These are phyloP conservation scores for Acanthoscelides obtectus DNA, from an alignment of 2,888 invertebrate genomes.

Conservation along the genomic window DNA sequence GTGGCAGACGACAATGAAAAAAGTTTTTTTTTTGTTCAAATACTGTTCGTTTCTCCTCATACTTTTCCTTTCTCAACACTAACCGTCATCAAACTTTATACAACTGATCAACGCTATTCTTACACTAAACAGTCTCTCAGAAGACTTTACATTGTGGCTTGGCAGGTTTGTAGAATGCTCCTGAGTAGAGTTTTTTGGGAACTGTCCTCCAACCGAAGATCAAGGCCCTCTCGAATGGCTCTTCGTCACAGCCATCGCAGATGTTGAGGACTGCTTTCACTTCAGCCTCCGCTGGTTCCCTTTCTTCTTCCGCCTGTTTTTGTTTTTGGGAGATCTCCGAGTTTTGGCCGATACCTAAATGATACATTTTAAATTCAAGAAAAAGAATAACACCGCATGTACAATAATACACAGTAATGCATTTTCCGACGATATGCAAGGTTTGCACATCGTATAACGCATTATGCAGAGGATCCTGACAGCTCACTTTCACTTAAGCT, in stretches of 20 bases:
- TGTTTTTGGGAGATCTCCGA: conserved; percentile 54
- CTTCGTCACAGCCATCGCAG: conserved; percentile 69
- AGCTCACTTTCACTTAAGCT: too few relatives aligned
- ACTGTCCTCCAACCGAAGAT: conserved; percentile 73
- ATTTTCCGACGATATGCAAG: too few relatives aligned
- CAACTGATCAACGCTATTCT: background rate
- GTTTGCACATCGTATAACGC: too few relatives aligned
- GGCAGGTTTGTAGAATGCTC: conserved; percentile 65
- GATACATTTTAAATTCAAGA: too few relatives aligned
- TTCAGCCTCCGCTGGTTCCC: conserved; percentile 80
- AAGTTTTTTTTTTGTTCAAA: too few relatives aligned
- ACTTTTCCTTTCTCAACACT: background rate
- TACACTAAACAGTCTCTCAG: conserved; percentile 12
- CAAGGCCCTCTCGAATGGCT: conserved; percentile 76
- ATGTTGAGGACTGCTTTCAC: conserved; percentile 75
- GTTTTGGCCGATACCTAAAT: conserved; percentile 55
- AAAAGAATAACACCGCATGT: too few relatives aligned
- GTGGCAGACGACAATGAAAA: too few relatives aligned
- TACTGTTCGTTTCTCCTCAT: too few relatives aligned
- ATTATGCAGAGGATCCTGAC: too few relatives aligned
- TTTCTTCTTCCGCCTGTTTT: conserved; percentile 64
- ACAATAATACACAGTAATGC: too few relatives aligned
- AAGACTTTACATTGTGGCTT: conserved; percentile 54
- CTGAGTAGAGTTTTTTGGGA: conserved; percentile 68
- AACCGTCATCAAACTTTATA: background rate